phyloP scores from a whole-genome alignment of 2,797 vertebrate species.

The Cuculus canorus region DNA sequence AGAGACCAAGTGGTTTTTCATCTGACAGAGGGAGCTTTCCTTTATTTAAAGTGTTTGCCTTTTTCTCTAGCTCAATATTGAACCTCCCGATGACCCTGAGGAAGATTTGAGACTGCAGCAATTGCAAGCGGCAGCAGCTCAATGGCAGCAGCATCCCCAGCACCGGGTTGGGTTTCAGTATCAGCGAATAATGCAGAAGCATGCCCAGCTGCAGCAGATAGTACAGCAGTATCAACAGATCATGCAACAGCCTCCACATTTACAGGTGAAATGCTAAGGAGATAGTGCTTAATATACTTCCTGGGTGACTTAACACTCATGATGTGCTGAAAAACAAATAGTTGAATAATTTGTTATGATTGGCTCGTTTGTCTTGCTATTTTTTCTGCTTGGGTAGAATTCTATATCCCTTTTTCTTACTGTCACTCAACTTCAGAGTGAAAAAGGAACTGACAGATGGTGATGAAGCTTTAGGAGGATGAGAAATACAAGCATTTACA shows the following conservation, averaged over 20 bases:
- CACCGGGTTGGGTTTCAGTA: constrained; percentile 93
- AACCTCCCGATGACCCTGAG: constrained; percentile 84
- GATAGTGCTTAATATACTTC: background rate
- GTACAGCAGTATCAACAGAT: constrained; percentile 93
- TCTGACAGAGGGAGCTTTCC: background rate
- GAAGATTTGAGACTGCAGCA: constrained; percentile 92
- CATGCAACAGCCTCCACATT: constrained; percentile 88
- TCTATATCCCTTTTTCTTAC: background rate
- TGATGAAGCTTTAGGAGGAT: background rate
- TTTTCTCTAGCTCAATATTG: constrained; percentile 72
- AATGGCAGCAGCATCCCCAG: constrained; percentile 98
- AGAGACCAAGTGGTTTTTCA: background rate
- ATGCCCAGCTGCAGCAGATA: constrained; percentile 91
- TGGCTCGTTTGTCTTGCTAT: background rate
- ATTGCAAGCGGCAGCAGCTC: constrained; percentile 93
- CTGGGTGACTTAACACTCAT: background rate
- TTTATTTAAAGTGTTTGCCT: constrained; percentile 32
- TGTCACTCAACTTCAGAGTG: background rate
- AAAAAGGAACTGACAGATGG: background rate
- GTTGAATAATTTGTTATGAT: background rate
- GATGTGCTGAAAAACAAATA: background rate
- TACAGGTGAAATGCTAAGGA: constrained; percentile 80
- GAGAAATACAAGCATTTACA: background rate
- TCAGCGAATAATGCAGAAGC: constrained; percentile 97
- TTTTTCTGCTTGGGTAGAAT: background rate